Base-by-base conservation (phyloP, 2,113 vertebrate genomes). In the Mesembrinibis cayennensis region DNA sequence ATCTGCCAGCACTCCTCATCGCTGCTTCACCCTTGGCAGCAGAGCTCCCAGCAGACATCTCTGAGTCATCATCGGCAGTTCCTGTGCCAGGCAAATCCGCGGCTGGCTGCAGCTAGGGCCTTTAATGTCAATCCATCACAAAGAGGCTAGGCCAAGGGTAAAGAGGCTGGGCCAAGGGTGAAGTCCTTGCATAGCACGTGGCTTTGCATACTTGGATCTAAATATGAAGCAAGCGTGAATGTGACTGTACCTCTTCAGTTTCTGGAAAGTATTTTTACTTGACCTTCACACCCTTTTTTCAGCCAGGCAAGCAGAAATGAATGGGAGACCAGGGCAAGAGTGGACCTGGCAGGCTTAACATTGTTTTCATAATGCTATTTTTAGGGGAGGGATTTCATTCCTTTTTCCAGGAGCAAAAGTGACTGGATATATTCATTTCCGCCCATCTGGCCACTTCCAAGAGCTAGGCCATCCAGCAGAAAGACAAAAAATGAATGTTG, bases 201-300 rank as follows among this genome's bases (percentile, higher is more conserved):
- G 70, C 66, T 95, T 91, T 79, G 79, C 74, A 42, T 88, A 45
- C 47, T 96, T 96, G 91, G 66, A 91, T 67, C n/a, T 80, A 77
- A 94, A 69, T 77, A 30, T 34, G 90, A 85, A 90, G 84, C 53
- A 63, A 70, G 59, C 0, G 0, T 85, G 85, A 90, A 70, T 88
- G 71, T 50, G 78, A 70, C 78, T 58, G 42, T 42, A 62, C 67
- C 74, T 55, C 45, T 71, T 88, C 62, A 52, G 78, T 87, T 93
- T 86, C 53, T 95, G 84, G n/a, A 70, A 95, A 94, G 82, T 87
- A 87, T 73, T 89, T 96, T 95, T 80, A 65, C 67, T 93, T 95
- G 66, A 96, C 65, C 78, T 93, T 95, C 78, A 55, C 50, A 76
- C 30, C 22, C 38, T 42, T 87, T 94, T 87, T 94, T 95, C 84